Conservation (phyloP, 2,113 vertebrate species). For the Dascyllus trimaculatus region DNA sequence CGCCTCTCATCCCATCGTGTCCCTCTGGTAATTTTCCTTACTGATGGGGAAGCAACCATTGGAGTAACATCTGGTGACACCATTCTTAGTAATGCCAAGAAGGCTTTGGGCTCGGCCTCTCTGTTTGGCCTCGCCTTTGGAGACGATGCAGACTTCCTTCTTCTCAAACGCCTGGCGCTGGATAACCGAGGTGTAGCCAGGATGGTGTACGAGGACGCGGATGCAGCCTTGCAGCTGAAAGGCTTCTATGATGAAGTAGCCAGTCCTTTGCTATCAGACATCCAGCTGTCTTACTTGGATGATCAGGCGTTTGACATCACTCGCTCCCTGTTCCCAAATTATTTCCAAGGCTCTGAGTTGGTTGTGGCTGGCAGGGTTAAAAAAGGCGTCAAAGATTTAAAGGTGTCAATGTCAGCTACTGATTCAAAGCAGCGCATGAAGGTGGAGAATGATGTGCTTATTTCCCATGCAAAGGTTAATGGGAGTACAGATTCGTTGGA, state of each 20-base stretch:
- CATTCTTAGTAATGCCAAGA: constrained; percentile 85
- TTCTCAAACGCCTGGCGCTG: constrained; percentile 84
- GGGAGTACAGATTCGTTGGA: constrained; percentile 49
- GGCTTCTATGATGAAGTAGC: constrained; percentile 89
- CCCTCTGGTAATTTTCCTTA: constrained; percentile 89
- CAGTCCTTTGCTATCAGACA: constrained; percentile 87
- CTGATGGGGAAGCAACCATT: constrained; percentile 89
- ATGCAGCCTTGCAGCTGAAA: constrained; percentile 86
- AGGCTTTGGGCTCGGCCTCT: constrained; percentile 80
- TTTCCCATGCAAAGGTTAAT: constrained; percentile 60
- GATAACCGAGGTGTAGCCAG: constrained; percentile 86
- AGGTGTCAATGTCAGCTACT: constrained; percentile 80
- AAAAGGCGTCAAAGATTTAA: constrained; percentile 78
- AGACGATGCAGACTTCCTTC: constrained; percentile 87
- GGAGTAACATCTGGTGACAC: constrained; percentile 81
- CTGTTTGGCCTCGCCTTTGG: constrained; percentile 90
- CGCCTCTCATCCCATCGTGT: constrained; percentile 70
- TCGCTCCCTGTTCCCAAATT: constrained; percentile 85
- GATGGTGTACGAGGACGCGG: constrained; percentile 86
- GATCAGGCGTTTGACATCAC: constrained; percentile 83
- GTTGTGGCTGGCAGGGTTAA: constrained; percentile 87
- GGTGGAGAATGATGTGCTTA: constrained; percentile 75
- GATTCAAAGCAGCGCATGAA: constrained; percentile 76
- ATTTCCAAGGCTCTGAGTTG: constrained; percentile 89
- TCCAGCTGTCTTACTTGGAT: constrained; percentile 86